A percentile compares a stretch with the other conserved stretches of the same genome.
These are phyloP conservation scores for Sceliomorpha sp. DNA, from an alignment of 2,888 invertebrate genomes.

Conservation along the genomic window DNA sequence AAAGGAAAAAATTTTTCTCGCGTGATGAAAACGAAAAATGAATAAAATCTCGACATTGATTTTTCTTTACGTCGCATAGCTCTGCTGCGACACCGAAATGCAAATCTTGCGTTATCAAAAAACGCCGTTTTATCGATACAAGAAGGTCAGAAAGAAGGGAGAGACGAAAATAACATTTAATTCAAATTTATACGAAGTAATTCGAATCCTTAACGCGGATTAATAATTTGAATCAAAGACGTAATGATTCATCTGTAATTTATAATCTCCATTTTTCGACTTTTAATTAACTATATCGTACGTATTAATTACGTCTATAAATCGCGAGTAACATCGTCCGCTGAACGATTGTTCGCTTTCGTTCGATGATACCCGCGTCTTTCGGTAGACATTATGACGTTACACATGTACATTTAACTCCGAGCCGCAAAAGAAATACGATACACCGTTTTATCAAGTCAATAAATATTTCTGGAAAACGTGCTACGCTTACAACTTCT, in stretches of 20 bases:
- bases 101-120: conserved; percentile 1
- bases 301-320: conserved; percentile 1
- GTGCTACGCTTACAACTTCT: conserved; percentile 46
- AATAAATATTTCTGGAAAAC: conserved; percentile 53
- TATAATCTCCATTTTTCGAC: background rate
- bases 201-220: too few species aligned
- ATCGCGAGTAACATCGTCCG: background rate
- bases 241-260: too few species aligned
- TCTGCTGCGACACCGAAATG: conserved; percentile 1
- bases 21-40: conserved; percentile 32
- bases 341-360: conserved; percentile 7
- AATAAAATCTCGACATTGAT: conserved; percentile 32
- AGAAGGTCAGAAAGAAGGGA: too few species aligned
- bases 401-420: conserved; percentile 34
- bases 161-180: too few species aligned
- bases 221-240: too few species aligned
- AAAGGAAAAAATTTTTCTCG: conserved; percentile 27
- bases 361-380: conserved; percentile 12
- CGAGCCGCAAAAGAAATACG: conserved; percentile 35
- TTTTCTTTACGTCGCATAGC: conserved; percentile 13
- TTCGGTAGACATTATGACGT: conserved; percentile 17
- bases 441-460: conserved; percentile 45
- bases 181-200: too few species aligned
- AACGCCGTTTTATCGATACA: background rate
- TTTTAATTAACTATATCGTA: background rate